Conservation (phyloP, 2,113 vertebrate genomes). For the Fregetta grallaria region DNA sequence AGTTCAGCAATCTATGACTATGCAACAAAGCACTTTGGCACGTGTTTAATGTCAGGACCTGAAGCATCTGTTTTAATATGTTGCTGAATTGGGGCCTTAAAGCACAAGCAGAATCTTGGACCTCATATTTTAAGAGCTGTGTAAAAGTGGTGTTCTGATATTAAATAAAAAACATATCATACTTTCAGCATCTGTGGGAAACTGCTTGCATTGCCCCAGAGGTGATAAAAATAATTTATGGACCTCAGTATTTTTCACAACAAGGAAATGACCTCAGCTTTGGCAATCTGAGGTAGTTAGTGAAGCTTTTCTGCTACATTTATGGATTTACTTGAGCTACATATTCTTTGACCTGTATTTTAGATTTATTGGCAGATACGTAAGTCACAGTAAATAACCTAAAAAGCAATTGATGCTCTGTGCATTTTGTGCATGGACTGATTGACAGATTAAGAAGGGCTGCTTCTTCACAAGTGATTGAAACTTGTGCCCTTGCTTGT, state of each 20-base stretch:
- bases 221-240: slow-evolving; percentile 80
- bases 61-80: slow-evolving; percentile 48
- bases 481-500: slow-evolving; percentile 50
- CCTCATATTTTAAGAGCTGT: slow-evolving; percentile 41
- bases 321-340: slow-evolving; percentile 78
- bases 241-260: slow-evolving; percentile 71
- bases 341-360: slow-evolving; percentile 77
- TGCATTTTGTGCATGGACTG: slow-evolving; percentile 63
- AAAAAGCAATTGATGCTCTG: slow-evolving; percentile 73
- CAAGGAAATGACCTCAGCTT: slow-evolving; percentile 79
- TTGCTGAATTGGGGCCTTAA: slow-evolving; percentile 40
- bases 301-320: slow-evolving; percentile 74
- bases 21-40: slow-evolving; percentile 34
- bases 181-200: slow-evolving; percentile 73
- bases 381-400: slow-evolving; percentile 77
- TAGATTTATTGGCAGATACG: slow-evolving; percentile 80
- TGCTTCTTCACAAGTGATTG: slow-evolving; percentile 54
- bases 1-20: not conserved
- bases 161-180: slow-evolving; percentile 62
- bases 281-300: slow-evolving; percentile 72
- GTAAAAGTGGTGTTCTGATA: slow-evolving; percentile 62
- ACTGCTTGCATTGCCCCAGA: slow-evolving; percentile 73
- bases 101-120: slow-evolving; percentile 36
- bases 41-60: slow-evolving; percentile 40
- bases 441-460: slow-evolving; percentile 62